Base-by-base conservation (phyloP, 2,888 invertebrate species). In the Ryuthela nishihirai region DNA sequence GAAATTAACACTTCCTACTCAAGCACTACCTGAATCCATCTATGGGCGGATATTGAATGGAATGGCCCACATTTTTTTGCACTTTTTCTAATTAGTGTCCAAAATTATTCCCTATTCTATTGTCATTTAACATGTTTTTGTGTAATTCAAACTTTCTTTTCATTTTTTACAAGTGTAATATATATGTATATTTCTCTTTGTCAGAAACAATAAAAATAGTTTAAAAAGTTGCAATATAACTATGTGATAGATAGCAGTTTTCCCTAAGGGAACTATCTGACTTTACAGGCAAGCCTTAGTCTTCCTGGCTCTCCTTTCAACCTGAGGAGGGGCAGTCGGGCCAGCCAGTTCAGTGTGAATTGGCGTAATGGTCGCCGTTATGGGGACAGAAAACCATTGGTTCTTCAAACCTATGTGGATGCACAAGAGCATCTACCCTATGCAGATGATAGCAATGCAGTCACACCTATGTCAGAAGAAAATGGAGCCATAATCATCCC, bases 401-500 rank as follows among this genome's bases (percentile, higher is more conserved):
- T 95, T 67, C 82, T 93, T 68, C 92, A 91, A 71, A 93, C 93
- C 67, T 93, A 93, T 80, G 82, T 93, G 76, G 94, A 77, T 67
- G 72, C 72, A 36, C 72, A 78, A 72, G 91, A 92, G 79, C 92
- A 93, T 77, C 82, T 97, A 72, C 95, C 95, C 56, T 97, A 92
- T 75, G 95, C 94, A 54, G 97, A 97, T 75, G 97, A 95, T 78
- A 94, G 94, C 65, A 91, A 91, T 73, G 95, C 94, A 66, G 95
- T 93, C 59, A 97, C 95, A 63, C 97, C 97, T 50, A 92, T 94
- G 88, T 94, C 93, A 66, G 95, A 95, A 79, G 95, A 95, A 78
- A 93, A 92, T 76, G 92, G 92, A 72, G 90, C 90, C 73, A 91
- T 93, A 76, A 88, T 93, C 71, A 88, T 92, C 71, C 90, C 91